Conservation (phyloP, 1,140 invertebrate genomes). For the Pseudomyrmex concolor region DNA sequence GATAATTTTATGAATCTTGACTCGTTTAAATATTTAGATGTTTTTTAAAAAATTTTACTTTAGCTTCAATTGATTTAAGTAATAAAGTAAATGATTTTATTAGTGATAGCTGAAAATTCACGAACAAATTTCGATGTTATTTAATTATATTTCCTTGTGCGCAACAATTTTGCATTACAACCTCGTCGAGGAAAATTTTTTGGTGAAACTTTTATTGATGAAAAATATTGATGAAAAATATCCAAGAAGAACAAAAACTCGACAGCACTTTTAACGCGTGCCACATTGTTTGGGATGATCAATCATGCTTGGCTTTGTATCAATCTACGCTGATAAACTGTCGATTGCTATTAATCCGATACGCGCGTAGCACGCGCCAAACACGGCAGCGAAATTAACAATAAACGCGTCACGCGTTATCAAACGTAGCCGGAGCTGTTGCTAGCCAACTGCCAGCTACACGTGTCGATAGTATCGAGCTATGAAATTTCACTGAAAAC, state of each 20-base stretch:
- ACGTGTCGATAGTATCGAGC: slow-evolving; percentile 35
- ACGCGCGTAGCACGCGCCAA: slow-evolving; percentile 18
- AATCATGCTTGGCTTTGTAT: slow-evolving; percentile 30
- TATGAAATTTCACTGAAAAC: slow-evolving; percentile 39
- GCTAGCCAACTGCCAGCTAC: slow-evolving; percentile 44
- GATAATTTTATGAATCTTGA: not conserved
- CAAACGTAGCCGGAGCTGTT: slow-evolving; percentile 21
- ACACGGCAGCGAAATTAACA: slow-evolving; percentile 46
- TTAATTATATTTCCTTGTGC: not conserved
- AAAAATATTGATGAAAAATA: not conserved
- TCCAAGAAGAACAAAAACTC: slow-evolving; percentile 15
- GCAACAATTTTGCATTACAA: not conserved
- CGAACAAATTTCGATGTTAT: not conserved
- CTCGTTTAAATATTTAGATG: not conserved
- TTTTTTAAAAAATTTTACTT: no score
- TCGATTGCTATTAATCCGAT: slow-evolving; percentile 48
- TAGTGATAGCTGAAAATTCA: not conserved
- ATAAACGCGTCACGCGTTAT: slow-evolving; percentile 52
- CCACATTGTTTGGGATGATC: slow-evolving; percentile 35
- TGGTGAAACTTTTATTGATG: not conserved
- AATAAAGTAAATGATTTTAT: not conserved
- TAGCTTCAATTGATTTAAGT: not conserved
- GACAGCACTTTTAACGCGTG: slow-evolving; percentile 11
- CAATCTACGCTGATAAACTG: slow-evolving; percentile 33
- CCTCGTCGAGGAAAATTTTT: not conserved